Evolutionary conservation across 2,797 vertebrate species (phyloP), one percentile per base, ranked within the genome.

Genomic region (Microctenopoma lineatum): DNA sequence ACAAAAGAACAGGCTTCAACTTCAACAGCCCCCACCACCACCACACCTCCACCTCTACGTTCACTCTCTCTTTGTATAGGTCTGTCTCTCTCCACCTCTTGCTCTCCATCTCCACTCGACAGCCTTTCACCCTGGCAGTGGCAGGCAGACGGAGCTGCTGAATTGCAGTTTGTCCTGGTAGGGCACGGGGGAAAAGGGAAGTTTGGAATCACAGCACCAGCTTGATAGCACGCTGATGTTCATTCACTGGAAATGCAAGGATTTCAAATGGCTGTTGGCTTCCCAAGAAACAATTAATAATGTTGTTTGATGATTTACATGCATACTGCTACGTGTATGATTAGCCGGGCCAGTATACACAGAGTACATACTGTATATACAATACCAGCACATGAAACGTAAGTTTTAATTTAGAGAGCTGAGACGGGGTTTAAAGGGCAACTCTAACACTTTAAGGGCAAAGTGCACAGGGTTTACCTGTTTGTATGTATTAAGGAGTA

Each of bases 1-100:
- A 96, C 90, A 94, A 93, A 94, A 92, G 90, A 92, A 91, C 89
- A 92, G 86, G 87, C 88, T 92, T 93, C 90, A 93, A 90, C 90
- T 90, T 93, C 90, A 87, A 81, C 90, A 73, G 67, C 57, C 36
- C 59, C 51, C 58, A 25, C 29, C 29, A 32, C 29, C 29, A 5
- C 29, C 29, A 29, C 66, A 56, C 7, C 42, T 15, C 42, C 46
- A 39, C 71, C 62, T 39, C 47, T 64, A 72, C 65, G 65, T 52
- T n/a, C 56, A 54, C 77, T 46, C 58, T 50, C 66, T 64, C 61
- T 73, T 47, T 64, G 54, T 70, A 47, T 45, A 61, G 32, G 41
- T 53, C 70, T 45, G 10, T 36, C 54, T 79, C 72, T 68, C 60
- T 73, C 68, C 21, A 55, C 59, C 62, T 64, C 72, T 63, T 60